phyloP scores from a whole-genome alignment of 30 jellyfish, hydroid and myxozoan genomes.

The Pseudorhiza aurosa region DNA sequence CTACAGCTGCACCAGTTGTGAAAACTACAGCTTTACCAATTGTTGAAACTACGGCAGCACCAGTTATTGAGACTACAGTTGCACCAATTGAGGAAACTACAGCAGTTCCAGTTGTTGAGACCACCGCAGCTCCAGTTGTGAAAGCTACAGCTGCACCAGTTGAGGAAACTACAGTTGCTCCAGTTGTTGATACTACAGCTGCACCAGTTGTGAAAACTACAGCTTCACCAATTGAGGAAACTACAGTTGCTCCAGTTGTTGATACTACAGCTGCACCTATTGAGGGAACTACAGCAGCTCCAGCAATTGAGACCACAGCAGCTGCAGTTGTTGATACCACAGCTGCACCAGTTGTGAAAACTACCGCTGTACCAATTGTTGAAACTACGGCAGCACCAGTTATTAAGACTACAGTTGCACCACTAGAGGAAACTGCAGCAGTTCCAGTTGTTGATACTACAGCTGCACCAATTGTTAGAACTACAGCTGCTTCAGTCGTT shows the following conservation, averaged over 20 bases:
- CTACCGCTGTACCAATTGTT: background rate
- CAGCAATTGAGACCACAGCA: constrained; percentile 35
- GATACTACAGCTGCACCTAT: background rate
- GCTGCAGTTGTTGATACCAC: constrained; percentile 26
- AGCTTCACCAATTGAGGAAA: constrained; percentile 2
- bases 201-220: background rate
- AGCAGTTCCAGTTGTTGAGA: constrained; percentile 25
- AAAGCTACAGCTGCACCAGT: constrained; percentile 22
- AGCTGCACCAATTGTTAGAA: constrained; percentile 18
- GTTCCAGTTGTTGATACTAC: constrained; percentile 20
- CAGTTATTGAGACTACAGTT: constrained; percentile 38
- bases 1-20: constrained; percentile 38
- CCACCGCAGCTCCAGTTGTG: constrained; percentile 44
- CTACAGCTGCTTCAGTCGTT: constrained; percentile 20
- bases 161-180: constrained; percentile 28
- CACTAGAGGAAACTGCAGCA: background rate
- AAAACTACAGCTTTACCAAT: constrained; percentile 33
- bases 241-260: constrained; percentile 10
- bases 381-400: constrained; percentile 30
- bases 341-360: constrained; percentile 10
- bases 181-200: constrained; percentile 26
- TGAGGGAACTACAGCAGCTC: constrained; percentile 37
- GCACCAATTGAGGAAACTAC: constrained; percentile 24
- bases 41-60: constrained; percentile 37
- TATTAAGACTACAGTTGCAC: background rate